Base-by-base conservation (phyloP, 2,113 vertebrate species). In the Trogon surrucura region DNA sequence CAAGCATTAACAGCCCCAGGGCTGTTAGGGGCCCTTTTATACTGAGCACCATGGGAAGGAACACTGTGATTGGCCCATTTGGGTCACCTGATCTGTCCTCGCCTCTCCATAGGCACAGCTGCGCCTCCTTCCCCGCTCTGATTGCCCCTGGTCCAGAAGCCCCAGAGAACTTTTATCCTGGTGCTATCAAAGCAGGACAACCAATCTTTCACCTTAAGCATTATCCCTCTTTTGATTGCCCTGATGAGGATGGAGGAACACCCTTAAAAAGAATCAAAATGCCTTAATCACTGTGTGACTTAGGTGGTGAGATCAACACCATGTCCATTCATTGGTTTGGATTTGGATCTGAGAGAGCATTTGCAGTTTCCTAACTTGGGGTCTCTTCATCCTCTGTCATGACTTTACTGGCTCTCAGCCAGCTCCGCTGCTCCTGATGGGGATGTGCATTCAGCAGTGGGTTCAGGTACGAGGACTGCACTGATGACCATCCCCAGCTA, bases 381-480 rank as follows among this genome's bases (percentile, higher is more conserved):
- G 61, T 13, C 9, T 38, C 44, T 88, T 58, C 19, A 30, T 22
- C 14, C 80, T 53, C 53, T 62, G 30, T 53, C 26, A 5, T 9
- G 27, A 8, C 53, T 57, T 67, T 58, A 36, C n/a, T 13, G 30
- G 36, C 9, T 77, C 48, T 17, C 36, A 53, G 5, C 10, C n/a
- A 32, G 17, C 16, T 30, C 54, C 78, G 48, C 29, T 17, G 5
- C 32, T 66, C 32, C 9, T 71, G 69, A 21, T 45, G 29, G 34
- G 10, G 18, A 34, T 47, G 18, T 21, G 36, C 13, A 21, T 62
- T 41, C 21, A 78, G 32, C 18, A 78, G 58, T 29, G 22, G 20
- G 32, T 13, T 81, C 1, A 0, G 30, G 11, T n/a, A 29, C 0
- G 3, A 34, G 4, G 21, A 29, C n/a, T 38, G 38, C 51, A 56